phyloP scores from a whole-genome alignment of 2,888 invertebrate genomes.

The Eupithecia exiguata region DNA sequence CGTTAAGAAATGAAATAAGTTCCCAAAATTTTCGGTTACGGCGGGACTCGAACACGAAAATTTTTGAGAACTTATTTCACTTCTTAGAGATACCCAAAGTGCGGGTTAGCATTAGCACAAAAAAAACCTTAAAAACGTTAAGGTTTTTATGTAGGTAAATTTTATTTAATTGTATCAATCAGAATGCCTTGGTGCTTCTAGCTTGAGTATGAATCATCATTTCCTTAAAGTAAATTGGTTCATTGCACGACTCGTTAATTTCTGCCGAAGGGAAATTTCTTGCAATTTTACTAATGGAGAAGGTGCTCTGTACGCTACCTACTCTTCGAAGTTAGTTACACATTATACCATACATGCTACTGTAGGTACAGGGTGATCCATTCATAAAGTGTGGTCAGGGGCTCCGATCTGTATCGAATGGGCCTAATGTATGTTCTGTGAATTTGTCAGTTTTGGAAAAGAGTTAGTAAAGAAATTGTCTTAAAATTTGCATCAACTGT shows the following conservation, averaged over 20 bases:
- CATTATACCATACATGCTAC: background rate
- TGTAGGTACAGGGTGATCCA: background rate
- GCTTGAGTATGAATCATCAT: background rate
- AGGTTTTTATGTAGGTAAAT: background rate
- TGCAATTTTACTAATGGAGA: slow-evolving; percentile 7
- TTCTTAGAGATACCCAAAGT: too few species aligned
- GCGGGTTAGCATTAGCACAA: too few species aligned
- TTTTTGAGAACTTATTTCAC: too few species aligned
- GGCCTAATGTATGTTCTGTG: background rate
- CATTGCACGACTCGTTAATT: background rate
- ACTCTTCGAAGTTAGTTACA: slow-evolving; percentile 3
- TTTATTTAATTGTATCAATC: background rate
- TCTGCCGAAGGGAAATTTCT: background rate
- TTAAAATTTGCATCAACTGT: too few species aligned
- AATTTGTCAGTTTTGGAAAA: too few species aligned
- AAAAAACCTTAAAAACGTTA: too few species aligned
- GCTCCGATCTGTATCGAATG: background rate
- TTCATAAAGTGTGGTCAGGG: background rate
- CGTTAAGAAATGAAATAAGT: too few species aligned
- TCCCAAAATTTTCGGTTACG: too few species aligned
- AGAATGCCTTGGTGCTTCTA: background rate
- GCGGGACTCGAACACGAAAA: too few species aligned
- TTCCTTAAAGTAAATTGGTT: background rate
- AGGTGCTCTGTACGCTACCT: background rate
- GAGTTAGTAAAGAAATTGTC: background rate